A percentile compares a stretch with the other conserved stretches of the same genome.
Conservation (phyloP, 2,113 vertebrate genomes). For the Lathamus discolor region DNA sequence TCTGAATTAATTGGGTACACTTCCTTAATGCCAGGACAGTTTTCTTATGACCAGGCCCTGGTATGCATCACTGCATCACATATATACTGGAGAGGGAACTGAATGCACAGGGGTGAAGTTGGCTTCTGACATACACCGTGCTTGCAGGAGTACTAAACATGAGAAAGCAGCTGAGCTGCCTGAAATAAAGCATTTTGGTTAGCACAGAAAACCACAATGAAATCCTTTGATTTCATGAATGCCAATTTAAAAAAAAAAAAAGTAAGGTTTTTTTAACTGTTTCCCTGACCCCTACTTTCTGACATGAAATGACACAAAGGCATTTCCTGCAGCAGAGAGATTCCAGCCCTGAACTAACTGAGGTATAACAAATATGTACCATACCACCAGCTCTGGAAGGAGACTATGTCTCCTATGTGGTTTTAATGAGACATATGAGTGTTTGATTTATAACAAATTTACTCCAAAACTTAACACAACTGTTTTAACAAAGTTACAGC, state of each 20-base stretch:
- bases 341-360: neutral
- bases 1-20: neutral
- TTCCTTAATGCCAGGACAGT: neutral
- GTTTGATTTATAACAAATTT: neutral
- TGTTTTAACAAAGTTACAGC: neutral
- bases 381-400: neutral
- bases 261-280: neutral
- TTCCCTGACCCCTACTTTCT: neutral
- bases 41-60: neutral
- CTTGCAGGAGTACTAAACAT: neutral
- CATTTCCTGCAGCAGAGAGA: slow-evolving; percentile 1
- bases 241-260: neutral
- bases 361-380: rapidly evolving
- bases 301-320: neutral
- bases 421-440: neutral
- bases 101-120: neutral
- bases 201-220: neutral
- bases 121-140: neutral
- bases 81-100: neutral
- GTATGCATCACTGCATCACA: neutral
- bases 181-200: neutral
- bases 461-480: neutral
- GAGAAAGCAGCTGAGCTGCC: neutral
- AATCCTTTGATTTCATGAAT: neutral
- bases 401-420: neutral